phyloP scores from a whole-genome alignment of 2,888 invertebrate genomes.

The Phorcus lineatus region DNA sequence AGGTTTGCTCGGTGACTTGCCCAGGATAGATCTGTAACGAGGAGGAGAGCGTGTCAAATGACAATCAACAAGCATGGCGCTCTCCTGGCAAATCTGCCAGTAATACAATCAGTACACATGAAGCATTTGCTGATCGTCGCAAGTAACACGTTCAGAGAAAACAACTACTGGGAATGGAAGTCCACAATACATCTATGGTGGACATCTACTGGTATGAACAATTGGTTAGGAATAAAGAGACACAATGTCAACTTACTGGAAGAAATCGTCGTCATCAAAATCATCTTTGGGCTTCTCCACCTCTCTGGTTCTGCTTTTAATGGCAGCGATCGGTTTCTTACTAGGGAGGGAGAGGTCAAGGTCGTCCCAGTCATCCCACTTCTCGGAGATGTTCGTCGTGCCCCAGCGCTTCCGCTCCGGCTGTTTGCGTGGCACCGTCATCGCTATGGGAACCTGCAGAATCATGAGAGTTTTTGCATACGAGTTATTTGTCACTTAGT shows the following conservation, averaged over 20 bases:
- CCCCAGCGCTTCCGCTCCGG: constrained; percentile 71
- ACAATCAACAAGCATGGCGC: background rate
- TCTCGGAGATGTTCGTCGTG: constrained; percentile 60
- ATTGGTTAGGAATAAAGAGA: background rate
- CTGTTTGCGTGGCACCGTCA: constrained; percentile 63
- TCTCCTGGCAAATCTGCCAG: too few species aligned
- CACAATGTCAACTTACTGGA: constrained; percentile 52
- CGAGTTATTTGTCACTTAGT: too few species aligned
- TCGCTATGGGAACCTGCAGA: constrained; percentile 44
- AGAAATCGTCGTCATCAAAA: constrained; percentile 67
- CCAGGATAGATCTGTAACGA: background rate
- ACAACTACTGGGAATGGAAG: too few species aligned
- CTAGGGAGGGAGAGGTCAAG: constrained; percentile 62
- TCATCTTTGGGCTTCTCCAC: constrained; percentile 44
- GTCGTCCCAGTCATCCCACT: constrained; percentile 72
- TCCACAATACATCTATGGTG: too few species aligned
- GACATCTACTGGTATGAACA: too few species aligned
- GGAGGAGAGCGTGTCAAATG: background rate
- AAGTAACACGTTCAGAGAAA: too few species aligned
- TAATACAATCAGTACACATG: too few species aligned
- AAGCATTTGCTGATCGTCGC: too few species aligned
- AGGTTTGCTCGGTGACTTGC: background rate
- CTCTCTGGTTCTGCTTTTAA: constrained; percentile 48
- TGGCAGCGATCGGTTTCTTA: constrained; percentile 54
- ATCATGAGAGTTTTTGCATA: too few species aligned